Conservation (phyloP, 1,140 invertebrate genomes). For the Drosophila tropicalis region DNA sequence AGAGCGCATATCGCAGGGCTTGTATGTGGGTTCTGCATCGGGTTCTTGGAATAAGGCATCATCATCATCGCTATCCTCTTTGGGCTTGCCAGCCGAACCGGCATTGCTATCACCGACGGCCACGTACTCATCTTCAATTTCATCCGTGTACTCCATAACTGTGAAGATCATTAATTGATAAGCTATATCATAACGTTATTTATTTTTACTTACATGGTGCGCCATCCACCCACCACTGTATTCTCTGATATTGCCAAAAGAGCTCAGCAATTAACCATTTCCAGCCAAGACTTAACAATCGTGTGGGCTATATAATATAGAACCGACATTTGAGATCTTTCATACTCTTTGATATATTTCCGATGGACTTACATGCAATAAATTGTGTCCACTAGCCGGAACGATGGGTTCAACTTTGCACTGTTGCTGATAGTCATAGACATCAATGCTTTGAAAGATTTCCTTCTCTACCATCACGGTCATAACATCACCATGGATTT, state of each 20-base stretch:
- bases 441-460: conserved; percentile 89
- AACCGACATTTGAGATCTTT: background rate
- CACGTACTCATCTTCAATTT: conserved; percentile 74
- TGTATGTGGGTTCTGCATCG: conserved; percentile 80
- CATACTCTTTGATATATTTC: too few relatives aligned
- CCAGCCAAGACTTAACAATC: conserved; percentile 63
- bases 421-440: conserved; percentile 94
- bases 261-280: conserved; percentile 70
- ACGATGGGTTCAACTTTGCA: conserved; percentile 84
- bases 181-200: background rate
- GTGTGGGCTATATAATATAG: conserved; percentile 53
- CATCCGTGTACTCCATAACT: conserved; percentile 77
- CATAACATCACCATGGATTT: conserved; percentile 91
- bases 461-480: conserved; percentile 89
- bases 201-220: conserved; percentile 73
- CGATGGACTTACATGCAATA: conserved; percentile 61
- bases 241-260: conserved; percentile 67
- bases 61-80: conserved; percentile 81
- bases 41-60: conserved; percentile 71
- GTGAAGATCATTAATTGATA: background rate
- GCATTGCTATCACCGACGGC: conserved; percentile 67
- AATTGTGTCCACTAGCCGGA: conserved; percentile 50
- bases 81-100: conserved; percentile 68
- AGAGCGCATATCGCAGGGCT: conserved; percentile 87
- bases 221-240: conserved; percentile 79